phyloP scores from a whole-genome alignment of 2,113 vertebrate genomes.

The Chinchilla lanigera region DNA sequence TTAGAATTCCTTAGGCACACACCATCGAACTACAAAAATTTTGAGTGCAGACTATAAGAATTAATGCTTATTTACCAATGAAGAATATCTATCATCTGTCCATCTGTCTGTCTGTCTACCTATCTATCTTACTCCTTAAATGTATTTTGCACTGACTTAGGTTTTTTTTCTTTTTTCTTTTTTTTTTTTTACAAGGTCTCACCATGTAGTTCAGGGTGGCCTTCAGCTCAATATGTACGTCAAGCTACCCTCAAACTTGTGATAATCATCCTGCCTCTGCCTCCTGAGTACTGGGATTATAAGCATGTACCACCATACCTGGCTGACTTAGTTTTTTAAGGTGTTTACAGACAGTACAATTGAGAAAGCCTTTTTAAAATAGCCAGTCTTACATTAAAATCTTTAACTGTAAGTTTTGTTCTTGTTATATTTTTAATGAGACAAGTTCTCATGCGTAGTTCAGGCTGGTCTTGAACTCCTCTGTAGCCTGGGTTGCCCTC shows the following conservation, averaged over 20 bases:
- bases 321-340: background rate
- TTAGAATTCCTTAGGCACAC: slow-evolving; percentile 65
- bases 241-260: background rate
- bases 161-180: background rate
- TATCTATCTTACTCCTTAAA: background rate
- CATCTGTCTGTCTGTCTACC: background rate
- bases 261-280: background rate
- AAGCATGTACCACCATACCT: background rate
- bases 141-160: slow-evolving; percentile 75
- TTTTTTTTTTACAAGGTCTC: background rate
- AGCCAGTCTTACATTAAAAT: background rate
- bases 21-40: slow-evolving; percentile 74
- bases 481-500: slow-evolving; percentile 80
- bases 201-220: background rate
- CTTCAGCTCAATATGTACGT: background rate
- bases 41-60: slow-evolving; percentile 72
- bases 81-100: background rate
- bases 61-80: slow-evolving; percentile 70
- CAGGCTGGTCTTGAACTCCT: slow-evolving; percentile 87
- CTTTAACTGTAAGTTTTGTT: background rate
- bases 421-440: slow-evolving; percentile 60
- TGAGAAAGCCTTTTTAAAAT: background rate
- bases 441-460: slow-evolving; percentile 62
- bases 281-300: background rate
- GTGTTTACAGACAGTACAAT: background rate